Percentiles rank a stretch among this genome's conserved stretches.
phyloP scores from a whole-genome alignment of 2,888 invertebrate species.

The Bellardia pandia region DNA sequence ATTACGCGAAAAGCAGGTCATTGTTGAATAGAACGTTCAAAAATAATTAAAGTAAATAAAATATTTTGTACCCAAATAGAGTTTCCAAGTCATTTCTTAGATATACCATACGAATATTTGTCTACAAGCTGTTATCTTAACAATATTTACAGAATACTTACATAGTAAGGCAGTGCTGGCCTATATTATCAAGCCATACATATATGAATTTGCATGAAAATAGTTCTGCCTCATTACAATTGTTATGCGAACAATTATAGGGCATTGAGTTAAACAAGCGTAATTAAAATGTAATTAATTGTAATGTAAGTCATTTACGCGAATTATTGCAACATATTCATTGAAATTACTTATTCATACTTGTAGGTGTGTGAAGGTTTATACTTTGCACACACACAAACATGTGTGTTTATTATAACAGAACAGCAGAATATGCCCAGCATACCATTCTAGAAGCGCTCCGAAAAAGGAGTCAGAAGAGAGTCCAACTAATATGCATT shows the following conservation, averaged over 20 bases:
- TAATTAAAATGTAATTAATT: slow-evolving; percentile 83
- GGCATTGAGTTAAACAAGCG: slow-evolving; percentile 81
- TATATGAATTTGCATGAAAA: not conserved
- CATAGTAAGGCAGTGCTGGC: not conserved
- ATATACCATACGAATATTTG: not conserved
- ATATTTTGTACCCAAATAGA: too few species aligned
- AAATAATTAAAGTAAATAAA: too few species aligned
- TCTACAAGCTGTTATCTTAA: not conserved
- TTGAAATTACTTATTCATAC: slow-evolving; percentile 52
- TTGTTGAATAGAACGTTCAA: too few species aligned
- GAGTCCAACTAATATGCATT: too few species aligned
- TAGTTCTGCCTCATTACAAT: slow-evolving; percentile 75
- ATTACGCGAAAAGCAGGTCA: too few species aligned
- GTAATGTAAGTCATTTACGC: slow-evolving; percentile 79
- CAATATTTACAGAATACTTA: not conserved
- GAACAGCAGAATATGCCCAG: not conserved
- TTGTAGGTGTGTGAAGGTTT: not conserved
- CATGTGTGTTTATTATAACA: not conserved
- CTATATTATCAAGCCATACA: not conserved
- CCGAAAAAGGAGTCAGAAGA: too few species aligned
- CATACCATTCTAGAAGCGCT: too few species aligned
- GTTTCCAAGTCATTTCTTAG: not conserved
- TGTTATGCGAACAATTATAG: slow-evolving; percentile 78
- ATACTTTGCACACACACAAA: not conserved
- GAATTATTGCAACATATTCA: slow-evolving; percentile 39